Base-by-base conservation (phyloP, 2,888 invertebrate genomes). In the Dynastes hyllus region DNA sequence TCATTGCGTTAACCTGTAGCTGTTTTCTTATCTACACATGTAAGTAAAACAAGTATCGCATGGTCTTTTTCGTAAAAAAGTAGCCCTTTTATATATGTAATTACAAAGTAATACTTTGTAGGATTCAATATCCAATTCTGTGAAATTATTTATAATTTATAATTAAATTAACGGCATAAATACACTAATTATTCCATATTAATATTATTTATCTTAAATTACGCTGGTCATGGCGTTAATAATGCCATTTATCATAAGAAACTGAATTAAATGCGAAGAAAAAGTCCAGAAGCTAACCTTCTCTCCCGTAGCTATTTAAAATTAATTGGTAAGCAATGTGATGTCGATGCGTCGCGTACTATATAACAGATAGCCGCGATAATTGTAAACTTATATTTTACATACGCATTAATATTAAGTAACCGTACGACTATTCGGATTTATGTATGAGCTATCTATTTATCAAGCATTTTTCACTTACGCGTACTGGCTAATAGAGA, bases 401-500 rank as follows among this genome's bases (percentile, higher is more conserved):
- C 55, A 55, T 55, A 22, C 13, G n/a, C n/a, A 55, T n/a, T 55
- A 55, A 55, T 55, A 55, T 55, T 55, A 55, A 55, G 11, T 45
- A 16, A 55, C 2, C 55, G 55, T 16, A 22, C n/a, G n/a, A 5
- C 53, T 53, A 53, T 53, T 8, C 22, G 55, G 13, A 55, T 55
- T 55, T n/a, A 55, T 37, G 13, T n/a, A 55, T 2, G n/a, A 22
- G 13, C 16, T 1, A 55, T 22, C 22, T 6, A 55, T 22, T n/a
- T 55, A n/a, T 45, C 45, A 16, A 16, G n/a, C 16, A 55, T 55
- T 55, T 16, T 16, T n/a, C 55, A 1, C 55, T 16, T 5, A 16
- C 22, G 45, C 45, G 45, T 45, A 45, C 8, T 1, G 45, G 45
- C 8, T 45, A 45, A 45, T 45, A 45, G 45, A 45, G 45, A 11